A percentile compares a stretch with the other conserved stretches of the same genome.
phyloP scores from a whole-genome alignment of 1,140 invertebrate species.

The Drosophila lacertosa region DNA sequence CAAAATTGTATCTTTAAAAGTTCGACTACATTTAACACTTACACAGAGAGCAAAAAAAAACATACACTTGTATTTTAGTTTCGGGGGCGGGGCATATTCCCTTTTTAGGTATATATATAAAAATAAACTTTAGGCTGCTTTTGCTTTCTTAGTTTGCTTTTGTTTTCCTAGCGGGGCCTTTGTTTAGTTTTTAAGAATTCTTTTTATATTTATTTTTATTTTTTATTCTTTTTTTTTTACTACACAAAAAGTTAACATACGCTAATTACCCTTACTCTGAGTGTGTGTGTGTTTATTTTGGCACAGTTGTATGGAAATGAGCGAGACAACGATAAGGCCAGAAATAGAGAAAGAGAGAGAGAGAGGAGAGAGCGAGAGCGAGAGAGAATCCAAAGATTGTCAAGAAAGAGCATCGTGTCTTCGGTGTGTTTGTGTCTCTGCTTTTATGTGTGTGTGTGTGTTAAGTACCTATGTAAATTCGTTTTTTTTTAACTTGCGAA shows the following conservation, averaged over 20 bases:
- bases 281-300: constrained; percentile 21
- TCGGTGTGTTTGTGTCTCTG: neutral
- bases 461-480: constrained; percentile 75
- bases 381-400: constrained; percentile 35
- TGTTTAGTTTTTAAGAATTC: neutral
- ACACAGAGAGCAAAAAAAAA: no score
- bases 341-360: neutral
- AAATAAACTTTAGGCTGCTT: constrained; percentile 33
- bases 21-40: constrained; percentile 22
- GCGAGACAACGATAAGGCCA: constrained; percentile 20
- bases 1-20: constrained; percentile 7
- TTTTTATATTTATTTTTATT: no score
- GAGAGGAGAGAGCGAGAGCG: neutral
- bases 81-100: constrained; percentile 25
- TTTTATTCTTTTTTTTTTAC: constrained; percentile 7
- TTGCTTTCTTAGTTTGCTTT: neutral
- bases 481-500: constrained; percentile 49
- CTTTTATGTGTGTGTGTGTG: constrained; percentile 18
- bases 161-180: neutral
- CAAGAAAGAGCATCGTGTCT: constrained; percentile 18
- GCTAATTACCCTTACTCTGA: constrained; percentile 42
- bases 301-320: constrained; percentile 45
- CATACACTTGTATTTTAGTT: constrained; percentile 9
- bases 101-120: constrained; percentile 31
- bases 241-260: constrained; percentile 40